These are phyloP conservation scores for Megastigmus dorsalis DNA, from an alignment of 2,888 invertebrate species.

Conservation along the genomic window DNA sequence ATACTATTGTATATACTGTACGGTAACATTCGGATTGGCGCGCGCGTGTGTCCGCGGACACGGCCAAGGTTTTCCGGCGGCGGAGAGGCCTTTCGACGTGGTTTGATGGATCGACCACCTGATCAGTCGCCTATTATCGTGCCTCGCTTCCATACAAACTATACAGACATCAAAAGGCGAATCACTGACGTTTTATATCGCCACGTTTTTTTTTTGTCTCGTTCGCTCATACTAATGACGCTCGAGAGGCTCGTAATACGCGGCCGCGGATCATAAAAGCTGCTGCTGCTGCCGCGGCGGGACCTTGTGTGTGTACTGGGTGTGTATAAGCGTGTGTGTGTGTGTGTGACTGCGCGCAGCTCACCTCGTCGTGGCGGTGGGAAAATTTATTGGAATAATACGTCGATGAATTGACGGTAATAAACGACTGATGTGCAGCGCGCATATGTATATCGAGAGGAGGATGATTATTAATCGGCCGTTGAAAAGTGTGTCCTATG, in stretches of 20 bases:
- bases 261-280: no score
- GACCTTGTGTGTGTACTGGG: no score
- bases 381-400: slow-evolving; percentile 37
- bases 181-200: background rate
- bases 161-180: slow-evolving; percentile 6
- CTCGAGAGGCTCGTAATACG: no score
- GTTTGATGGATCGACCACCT: slow-evolving; percentile 38
- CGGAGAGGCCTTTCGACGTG: background rate
- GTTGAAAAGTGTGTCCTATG: slow-evolving; percentile 1
- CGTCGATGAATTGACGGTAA: slow-evolving; percentile 15
- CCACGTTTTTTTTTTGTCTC: slow-evolving; percentile 1
- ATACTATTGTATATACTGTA: no score
- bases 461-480: background rate
- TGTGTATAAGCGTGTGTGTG: no score
- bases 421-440: background rate
- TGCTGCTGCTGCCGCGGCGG: no score
- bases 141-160: no score
- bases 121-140: slow-evolving; percentile 30
- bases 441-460: no score
- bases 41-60: no score
- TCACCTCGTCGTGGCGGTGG: slow-evolving; percentile 16
- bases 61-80: slow-evolving; percentile 28
- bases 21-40: no score
- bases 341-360: no score
- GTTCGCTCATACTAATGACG: slow-evolving; percentile 4